phyloP scores from a whole-genome alignment of 53 echinoderm and acorn worm genomes.

The Hippasteria phrygiana region DNA sequence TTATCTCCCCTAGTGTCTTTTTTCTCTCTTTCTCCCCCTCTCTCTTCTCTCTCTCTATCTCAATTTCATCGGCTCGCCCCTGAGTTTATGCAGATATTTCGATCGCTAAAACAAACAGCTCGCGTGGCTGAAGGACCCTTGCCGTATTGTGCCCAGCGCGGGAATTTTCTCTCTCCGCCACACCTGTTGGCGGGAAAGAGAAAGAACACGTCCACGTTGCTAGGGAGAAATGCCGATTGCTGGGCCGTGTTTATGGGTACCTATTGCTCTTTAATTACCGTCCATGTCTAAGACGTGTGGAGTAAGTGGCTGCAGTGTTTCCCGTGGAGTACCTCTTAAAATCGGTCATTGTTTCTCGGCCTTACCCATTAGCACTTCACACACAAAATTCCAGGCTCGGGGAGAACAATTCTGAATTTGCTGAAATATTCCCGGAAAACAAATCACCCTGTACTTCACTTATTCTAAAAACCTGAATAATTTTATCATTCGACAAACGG shows the following conservation, averaged over 20 bases:
- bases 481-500: neutral
- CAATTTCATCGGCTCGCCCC: neutral
- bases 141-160: slow-evolving; percentile 49
- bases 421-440: neutral
- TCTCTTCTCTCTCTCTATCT: neutral
- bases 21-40: neutral
- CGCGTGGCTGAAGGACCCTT: slow-evolving; percentile 32
- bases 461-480: neutral
- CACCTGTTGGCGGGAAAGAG: slow-evolving; percentile 47
- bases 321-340: neutral
- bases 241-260: slow-evolving; percentile 50
- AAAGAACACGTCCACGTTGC: slow-evolving; percentile 40
- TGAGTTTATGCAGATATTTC: slow-evolving; percentile 60
- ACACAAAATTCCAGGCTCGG: neutral
- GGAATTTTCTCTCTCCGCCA: slow-evolving; percentile 23
- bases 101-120: slow-evolving; percentile 67
- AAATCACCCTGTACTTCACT: too few species aligned
- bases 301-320: slow-evolving; percentile 16
- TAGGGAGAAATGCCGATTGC: slow-evolving; percentile 11
- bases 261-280: slow-evolving; percentile 48
- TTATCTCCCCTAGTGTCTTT: slow-evolving; percentile 26
- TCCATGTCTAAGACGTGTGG: neutral
- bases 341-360: neutral
- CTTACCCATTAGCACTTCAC: slow-evolving; percentile 31
- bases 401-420: neutral